phyloP scores from a whole-genome alignment of 2,888 invertebrate species.

The Drosophila prolongata region DNA sequence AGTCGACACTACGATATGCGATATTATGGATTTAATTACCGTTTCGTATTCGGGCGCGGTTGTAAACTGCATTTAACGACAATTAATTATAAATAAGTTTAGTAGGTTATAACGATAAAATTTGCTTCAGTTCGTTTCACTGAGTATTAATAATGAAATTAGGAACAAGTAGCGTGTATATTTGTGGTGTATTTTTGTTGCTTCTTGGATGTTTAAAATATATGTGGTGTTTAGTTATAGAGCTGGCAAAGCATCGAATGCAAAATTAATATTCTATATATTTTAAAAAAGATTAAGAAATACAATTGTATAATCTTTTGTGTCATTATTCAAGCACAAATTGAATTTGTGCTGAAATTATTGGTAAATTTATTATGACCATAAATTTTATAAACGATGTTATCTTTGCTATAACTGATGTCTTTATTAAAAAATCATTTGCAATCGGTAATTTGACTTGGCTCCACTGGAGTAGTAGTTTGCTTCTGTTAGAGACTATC shows the following conservation, averaged over 20 bases:
- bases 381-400: no score
- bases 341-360: no score
- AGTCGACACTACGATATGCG: conserved; percentile 30
- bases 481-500: conserved; percentile 6
- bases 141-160: conserved; percentile 19
- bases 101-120: conserved; percentile 64
- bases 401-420: no score
- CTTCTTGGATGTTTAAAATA: neutral
- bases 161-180: conserved; percentile 28
- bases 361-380: no score
- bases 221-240: neutral
- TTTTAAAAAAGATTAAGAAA: no score
- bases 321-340: no score
- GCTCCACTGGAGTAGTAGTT: neutral
- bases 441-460: neutral
- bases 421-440: neutral
- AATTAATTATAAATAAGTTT: conserved; percentile 73
- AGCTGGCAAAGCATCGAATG: neutral
- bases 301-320: no score
- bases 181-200: conserved; percentile 15
- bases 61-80: conserved; percentile 83
- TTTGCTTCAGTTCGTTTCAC: conserved; percentile 34
- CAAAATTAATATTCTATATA: neutral
- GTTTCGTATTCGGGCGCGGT: conserved; percentile 85
- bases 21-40: conserved; percentile 80